A percentile compares a stretch with the other conserved stretches of the same genome.
phyloP scores from a whole-genome alignment of 2,797 vertebrate genomes.

The Scolopax rusticola region DNA sequence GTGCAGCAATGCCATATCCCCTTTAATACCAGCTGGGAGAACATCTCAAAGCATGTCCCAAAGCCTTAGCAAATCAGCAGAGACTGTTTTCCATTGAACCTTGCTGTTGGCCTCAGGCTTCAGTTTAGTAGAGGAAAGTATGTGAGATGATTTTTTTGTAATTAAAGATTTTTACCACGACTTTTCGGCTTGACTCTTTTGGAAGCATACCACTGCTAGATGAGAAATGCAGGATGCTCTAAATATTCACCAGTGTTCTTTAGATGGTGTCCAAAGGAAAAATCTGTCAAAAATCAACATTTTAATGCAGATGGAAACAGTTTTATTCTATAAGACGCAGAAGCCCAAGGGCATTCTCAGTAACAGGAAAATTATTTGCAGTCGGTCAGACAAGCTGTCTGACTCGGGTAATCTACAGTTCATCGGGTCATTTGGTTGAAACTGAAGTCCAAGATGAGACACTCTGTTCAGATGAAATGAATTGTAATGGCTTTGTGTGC shows the following conservation, averaged over 20 bases:
- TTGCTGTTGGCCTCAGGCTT: neutral
- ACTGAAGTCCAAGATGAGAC: constrained; percentile 7
- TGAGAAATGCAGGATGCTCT: neutral
- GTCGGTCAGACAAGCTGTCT: constrained; percentile 58
- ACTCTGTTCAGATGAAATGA: neutral
- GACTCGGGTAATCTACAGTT: constrained; percentile 69
- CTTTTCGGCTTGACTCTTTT: neutral
- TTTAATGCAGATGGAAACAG: constrained; percentile 53
- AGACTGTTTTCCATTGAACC: neutral
- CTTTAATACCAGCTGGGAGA: neutral
- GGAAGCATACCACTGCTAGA: neutral
- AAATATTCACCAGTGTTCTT: neutral
- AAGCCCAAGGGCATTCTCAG: constrained; percentile 43
- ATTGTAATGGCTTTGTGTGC: neutral
- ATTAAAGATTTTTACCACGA: neutral
- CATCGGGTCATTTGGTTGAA: constrained; percentile 47
- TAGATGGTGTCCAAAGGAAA: neutral
- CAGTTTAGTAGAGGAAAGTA: neutral
- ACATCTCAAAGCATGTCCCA: neutral
- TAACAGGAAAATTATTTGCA: constrained; percentile 64
- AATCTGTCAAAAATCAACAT: constrained; percentile 40
- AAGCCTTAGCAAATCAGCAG: neutral
- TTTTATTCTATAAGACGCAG: constrained; percentile 8
- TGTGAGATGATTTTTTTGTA: neutral
- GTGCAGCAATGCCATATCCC: neutral